phyloP scores from a whole-genome alignment of 2,113 vertebrate species.

The Pterocles burchelli region DNA sequence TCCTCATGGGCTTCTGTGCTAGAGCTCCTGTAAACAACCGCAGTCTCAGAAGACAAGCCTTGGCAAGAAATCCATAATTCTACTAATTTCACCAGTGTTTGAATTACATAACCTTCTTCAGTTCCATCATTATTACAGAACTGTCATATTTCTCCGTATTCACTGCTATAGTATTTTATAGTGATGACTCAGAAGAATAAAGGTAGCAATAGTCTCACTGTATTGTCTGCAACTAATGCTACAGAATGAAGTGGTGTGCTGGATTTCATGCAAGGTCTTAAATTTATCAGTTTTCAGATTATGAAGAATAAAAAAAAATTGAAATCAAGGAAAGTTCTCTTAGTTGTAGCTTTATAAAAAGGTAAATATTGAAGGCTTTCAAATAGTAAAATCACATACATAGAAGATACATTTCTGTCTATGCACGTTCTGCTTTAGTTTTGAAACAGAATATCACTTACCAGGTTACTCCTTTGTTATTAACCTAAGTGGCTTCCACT shows the following conservation, averaged over 20 bases:
- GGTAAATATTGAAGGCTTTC: not conserved
- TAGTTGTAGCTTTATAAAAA: not conserved
- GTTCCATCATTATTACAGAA: not conserved
- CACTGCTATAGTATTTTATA: not conserved
- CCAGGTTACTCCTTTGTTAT: not conserved
- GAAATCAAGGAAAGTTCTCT: not conserved
- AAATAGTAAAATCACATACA: not conserved
- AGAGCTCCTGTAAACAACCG: constrained; percentile 26
- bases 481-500: not conserved
- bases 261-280: not conserved
- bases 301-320: not conserved
- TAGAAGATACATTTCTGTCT: not conserved
- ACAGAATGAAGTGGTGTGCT: not conserved
- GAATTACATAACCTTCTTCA: not conserved
- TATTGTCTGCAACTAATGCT: not conserved
- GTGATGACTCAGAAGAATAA: not conserved
- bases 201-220: not conserved
- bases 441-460: not conserved
- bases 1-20: not conserved
- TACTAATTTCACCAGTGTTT: constrained; percentile 22
- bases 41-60: constrained; percentile 38
- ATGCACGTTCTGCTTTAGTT: not conserved
- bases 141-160: not conserved
- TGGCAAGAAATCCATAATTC: constrained; percentile 33
- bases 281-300: not conserved